A percentile compares a stretch with the other conserved stretches of the same genome.
phyloP scores from a whole-genome alignment of 2,797 vertebrate genomes.

The Hippocampus kuda region DNA sequence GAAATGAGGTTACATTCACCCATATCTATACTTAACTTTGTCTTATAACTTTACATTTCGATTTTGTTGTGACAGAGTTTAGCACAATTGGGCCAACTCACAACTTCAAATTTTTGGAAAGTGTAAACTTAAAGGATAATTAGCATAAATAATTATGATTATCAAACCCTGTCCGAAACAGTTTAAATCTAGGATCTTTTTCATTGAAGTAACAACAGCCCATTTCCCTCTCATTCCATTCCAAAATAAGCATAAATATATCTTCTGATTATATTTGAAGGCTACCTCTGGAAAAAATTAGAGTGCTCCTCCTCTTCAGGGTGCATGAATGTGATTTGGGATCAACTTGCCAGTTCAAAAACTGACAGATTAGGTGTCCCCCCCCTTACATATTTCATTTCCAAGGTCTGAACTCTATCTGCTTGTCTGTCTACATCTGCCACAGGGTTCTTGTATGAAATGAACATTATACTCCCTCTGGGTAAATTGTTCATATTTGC shows the following conservation, averaged over 20 bases:
- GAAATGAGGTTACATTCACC: too few relatives aligned
- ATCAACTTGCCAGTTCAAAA: slow-evolving; percentile 27
- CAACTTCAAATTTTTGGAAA: neutral
- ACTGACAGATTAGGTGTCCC: slow-evolving; percentile 36
- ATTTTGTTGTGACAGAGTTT: neutral
- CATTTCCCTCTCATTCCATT: neutral
- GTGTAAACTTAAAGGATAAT: neutral
- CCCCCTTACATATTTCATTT: slow-evolving; percentile 29
- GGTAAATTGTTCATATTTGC: slow-evolving; percentile 62
- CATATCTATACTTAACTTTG: neutral
- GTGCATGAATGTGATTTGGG: slow-evolving; percentile 19
- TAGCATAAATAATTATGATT: neutral
- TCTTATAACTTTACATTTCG: neutral
- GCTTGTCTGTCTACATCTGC: slow-evolving; percentile 39
- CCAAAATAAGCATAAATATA: slow-evolving; percentile 2
- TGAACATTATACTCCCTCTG: slow-evolving; percentile 66
- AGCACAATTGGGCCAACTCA: too few relatives aligned
- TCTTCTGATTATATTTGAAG: slow-evolving; percentile 21
- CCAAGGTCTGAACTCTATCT: slow-evolving; percentile 37
- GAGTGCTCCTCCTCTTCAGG: slow-evolving; percentile 23
- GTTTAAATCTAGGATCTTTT: neutral
- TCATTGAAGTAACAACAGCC: neutral
- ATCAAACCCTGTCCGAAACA: neutral
- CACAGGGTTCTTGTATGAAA: slow-evolving; percentile 40
- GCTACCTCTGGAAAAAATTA: slow-evolving; percentile 44